Evolutionary conservation across 2,888 invertebrate genomes (phyloP).

Genomic region (Teinopalpus imperialis): DNA sequence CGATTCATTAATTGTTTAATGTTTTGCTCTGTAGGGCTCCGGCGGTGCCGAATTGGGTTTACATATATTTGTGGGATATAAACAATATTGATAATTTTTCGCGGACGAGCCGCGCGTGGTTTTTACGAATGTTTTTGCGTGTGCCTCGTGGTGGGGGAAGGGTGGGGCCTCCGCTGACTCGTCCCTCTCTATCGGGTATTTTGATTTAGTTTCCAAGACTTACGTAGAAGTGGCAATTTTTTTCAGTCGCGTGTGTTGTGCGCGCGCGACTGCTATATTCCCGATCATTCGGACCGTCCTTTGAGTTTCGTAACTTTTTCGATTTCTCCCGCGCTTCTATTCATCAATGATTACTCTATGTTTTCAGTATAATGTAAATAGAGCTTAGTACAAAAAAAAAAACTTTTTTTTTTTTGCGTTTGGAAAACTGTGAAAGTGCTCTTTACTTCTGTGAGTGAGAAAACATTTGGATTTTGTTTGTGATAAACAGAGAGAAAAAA

Average conservation of each 20-base stretch:
- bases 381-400: conserved; percentile 38
- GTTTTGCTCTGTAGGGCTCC: conserved; percentile 46
- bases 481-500: conserved; percentile 39
- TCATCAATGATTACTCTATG: conserved; percentile 44
- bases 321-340: conserved; percentile 54
- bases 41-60: conserved; percentile 58
- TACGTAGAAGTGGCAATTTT: conserved; percentile 79
- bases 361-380: conserved; percentile 48
- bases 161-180: conserved; percentile 75
- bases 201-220: conserved; percentile 81
- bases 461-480: conserved; percentile 47
- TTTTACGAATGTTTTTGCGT: conserved; percentile 81
- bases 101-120: conserved; percentile 70
- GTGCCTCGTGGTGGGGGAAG: conserved; percentile 68
- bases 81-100: conserved; percentile 75
- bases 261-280: conserved; percentile 70
- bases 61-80: conserved; percentile 70
- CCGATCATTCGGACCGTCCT: conserved; percentile 49
- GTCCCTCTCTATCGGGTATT: conserved; percentile 80
- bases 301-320: conserved; percentile 38
- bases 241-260: conserved; percentile 78
- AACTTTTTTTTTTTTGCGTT: conserved; percentile 41
- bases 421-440: conserved; percentile 38
- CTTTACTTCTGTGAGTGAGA: conserved; percentile 35
- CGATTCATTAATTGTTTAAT: conserved; percentile 67